Conservation (phyloP, 1,140 invertebrate species). For the Popillia japonica region DNA sequence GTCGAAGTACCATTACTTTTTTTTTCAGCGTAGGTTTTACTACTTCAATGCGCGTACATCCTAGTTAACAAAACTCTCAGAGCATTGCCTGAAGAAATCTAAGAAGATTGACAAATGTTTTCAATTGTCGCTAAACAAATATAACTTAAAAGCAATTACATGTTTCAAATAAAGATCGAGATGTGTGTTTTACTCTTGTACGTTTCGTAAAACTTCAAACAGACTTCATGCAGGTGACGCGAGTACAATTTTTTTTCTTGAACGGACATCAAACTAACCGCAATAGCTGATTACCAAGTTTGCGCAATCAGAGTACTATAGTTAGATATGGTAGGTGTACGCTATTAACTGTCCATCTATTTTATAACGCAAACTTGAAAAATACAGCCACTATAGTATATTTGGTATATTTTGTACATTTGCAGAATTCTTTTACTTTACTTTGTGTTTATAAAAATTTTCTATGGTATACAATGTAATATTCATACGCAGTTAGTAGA, state of each 20-base stretch:
- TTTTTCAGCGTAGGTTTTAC: no score
- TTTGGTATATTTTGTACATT: no score
- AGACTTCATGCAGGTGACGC: constrained; percentile 7
- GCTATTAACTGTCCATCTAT: background rate
- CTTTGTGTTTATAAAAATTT: no score
- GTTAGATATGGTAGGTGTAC: background rate
- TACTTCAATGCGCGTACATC: no score
- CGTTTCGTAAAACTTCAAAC: constrained; percentile 19
- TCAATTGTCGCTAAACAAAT: background rate
- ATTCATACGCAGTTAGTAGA: no score
- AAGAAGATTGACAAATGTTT: background rate
- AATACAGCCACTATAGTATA: no score
- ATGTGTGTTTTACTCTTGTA: constrained; percentile 13
- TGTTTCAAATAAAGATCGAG: constrained; percentile 24
- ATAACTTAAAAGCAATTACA: constrained; percentile 33
- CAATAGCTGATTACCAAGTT: background rate
- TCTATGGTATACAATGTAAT: no score
- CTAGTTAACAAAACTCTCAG: no score
- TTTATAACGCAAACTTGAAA: background rate
- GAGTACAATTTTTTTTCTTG: background rate
- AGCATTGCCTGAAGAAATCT: background rate
- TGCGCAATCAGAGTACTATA: constrained; percentile 2
- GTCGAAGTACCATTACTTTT: no score
- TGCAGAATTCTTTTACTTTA: no score
- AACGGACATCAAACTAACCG: constrained; percentile 10